A percentile compares a stretch with the other conserved stretches of the same genome.
Evolutionary conservation across 2,113 vertebrate species (phyloP).

Genomic region (Notothenia rossii): DNA sequence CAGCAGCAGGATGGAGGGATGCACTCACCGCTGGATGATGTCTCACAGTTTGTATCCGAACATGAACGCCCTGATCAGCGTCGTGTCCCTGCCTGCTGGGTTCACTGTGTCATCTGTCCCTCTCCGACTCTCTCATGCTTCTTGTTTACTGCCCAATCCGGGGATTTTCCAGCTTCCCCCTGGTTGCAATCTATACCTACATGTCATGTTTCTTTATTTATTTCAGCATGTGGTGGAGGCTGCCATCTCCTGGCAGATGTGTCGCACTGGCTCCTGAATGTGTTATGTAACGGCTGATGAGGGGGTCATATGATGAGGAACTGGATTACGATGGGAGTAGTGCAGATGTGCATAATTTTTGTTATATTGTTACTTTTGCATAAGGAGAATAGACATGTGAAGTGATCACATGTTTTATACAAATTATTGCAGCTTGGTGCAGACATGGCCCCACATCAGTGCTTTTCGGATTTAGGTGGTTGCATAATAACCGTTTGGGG

Average conservation of each 20-base stretch:
- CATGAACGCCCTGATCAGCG: constrained; percentile 22
- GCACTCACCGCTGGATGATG: constrained; percentile 63
- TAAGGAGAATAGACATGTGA: not conserved
- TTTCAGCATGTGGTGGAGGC: constrained; percentile 28
- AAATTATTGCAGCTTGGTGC: not conserved
- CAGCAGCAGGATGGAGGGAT: not conserved
- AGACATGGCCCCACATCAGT: not conserved
- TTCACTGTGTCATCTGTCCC: constrained; percentile 34
- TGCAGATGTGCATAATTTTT: not conserved
- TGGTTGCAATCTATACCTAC: constrained; percentile 24
- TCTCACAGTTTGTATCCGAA: not conserved
- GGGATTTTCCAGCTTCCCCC: constrained; percentile 44
- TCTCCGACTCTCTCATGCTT: constrained; percentile 46
- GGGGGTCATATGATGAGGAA: constrained; percentile 34
- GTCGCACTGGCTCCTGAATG: constrained; percentile 5
- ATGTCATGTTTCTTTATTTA: constrained; percentile 22
- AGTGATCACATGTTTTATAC: not conserved
- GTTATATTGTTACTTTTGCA: not conserved
- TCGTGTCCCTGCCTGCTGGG: not conserved
- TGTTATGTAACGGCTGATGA: constrained; percentile 58
- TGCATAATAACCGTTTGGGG: too few relatives aligned
- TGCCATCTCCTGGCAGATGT: constrained; percentile 68
- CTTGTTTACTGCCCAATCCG: constrained; percentile 73
- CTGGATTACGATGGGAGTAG: constrained; percentile 12
- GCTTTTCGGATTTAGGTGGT: too few relatives aligned